Percentiles rank a stretch among this genome's conserved stretches.
phyloP scores from a whole-genome alignment of 2,797 vertebrate species.

The Lepilemur septentrionalis region DNA sequence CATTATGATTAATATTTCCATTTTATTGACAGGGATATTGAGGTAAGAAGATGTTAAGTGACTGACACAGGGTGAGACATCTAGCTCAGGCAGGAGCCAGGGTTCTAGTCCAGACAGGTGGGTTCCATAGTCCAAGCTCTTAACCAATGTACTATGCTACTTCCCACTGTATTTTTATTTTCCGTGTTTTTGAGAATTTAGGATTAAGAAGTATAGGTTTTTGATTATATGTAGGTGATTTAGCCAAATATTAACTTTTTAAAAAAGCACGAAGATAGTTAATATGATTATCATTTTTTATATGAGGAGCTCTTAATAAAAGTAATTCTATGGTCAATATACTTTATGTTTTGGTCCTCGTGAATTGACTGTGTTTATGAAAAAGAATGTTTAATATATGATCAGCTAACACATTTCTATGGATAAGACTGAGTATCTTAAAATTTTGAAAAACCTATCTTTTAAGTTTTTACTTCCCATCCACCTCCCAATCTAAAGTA shows the following conservation, averaged over 20 bases:
- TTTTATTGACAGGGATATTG: background rate
- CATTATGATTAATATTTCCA: background rate
- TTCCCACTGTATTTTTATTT: background rate
- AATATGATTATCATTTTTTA: background rate
- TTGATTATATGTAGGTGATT: background rate
- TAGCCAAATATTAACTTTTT: background rate
- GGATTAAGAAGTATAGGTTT: background rate
- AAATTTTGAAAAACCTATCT: background rate
- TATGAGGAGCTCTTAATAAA: background rate
- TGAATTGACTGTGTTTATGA: background rate
- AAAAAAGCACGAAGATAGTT: background rate
- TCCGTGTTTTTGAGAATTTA: background rate
- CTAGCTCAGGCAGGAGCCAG: background rate
- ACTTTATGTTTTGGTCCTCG: background rate
- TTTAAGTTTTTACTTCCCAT: background rate
- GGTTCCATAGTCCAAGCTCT: background rate
- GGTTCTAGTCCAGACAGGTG: background rate
- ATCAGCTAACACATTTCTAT: background rate
- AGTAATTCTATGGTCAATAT: background rate
- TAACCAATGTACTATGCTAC: fast-evolving
- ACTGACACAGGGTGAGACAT: background rate
- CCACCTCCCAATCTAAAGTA: background rate
- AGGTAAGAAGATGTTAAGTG: background rate
- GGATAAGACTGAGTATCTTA: background rate
- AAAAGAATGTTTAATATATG: background rate